Conservation (phyloP, 2,888 invertebrate genomes). For the Lithophane ornitopus region DNA sequence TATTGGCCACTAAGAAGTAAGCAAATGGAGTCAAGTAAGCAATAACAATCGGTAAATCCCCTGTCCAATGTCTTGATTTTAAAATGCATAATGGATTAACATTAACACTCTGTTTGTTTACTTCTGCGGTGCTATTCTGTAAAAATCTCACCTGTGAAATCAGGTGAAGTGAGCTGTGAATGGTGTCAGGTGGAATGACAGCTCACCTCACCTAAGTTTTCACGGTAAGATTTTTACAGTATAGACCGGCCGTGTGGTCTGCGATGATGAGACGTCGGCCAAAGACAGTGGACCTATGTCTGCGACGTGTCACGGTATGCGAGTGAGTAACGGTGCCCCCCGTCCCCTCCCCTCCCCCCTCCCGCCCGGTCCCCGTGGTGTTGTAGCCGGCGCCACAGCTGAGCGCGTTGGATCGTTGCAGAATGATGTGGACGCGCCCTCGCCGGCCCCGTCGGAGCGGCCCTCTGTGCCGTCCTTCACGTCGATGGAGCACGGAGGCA, state of each 20-base stretch:
- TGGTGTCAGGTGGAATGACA: neutral
- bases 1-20: slow-evolving; percentile 26
- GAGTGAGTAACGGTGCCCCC: slow-evolving; percentile 85
- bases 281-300: slow-evolving; percentile 72
- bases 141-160: neutral
- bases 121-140: slow-evolving; percentile 5
- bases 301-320: slow-evolving; percentile 75
- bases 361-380: slow-evolving; percentile 71
- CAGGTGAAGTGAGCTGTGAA: neutral
- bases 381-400: slow-evolving; percentile 86
- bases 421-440: slow-evolving; percentile 90
- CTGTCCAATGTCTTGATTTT: neutral
- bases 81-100: neutral
- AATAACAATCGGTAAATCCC: neutral
- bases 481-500: slow-evolving; percentile 71
- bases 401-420: slow-evolving; percentile 89
- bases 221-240: neutral
- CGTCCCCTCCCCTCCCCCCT: slow-evolving; percentile 61
- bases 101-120: slow-evolving; percentile 4
- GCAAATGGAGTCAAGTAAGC: slow-evolving; percentile 30
- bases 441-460: slow-evolving; percentile 84
- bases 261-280: slow-evolving; percentile 15
- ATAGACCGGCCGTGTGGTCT: neutral
- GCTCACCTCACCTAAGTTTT: neutral
- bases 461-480: slow-evolving; percentile 77